Evolutionary conservation across 2,113 vertebrate species (phyloP), one percentile per base, ranked within the genome.

Genomic region (Theristicus caerulescens): DNA sequence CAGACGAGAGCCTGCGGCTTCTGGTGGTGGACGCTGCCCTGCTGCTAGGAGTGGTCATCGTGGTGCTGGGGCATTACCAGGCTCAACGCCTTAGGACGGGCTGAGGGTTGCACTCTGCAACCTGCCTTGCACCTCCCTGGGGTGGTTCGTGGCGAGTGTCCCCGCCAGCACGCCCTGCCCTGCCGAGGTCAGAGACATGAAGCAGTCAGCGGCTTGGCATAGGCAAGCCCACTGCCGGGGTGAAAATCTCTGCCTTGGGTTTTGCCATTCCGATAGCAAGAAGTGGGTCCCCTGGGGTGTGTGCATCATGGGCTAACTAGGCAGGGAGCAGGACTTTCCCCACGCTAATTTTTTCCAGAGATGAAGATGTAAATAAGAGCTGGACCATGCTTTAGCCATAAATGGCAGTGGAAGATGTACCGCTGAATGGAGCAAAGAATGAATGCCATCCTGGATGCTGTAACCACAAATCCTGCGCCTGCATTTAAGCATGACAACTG

Each of bases 151-250:
- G 90, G 15, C 1, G 2, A 21, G 10, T 15, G 76, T 44, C 71
- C 62, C 71, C 52, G 1, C 22, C 0, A 3, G 55, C 1, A 1
- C 2, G 4, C 4, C 42, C 21, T 44, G 55, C 58, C 31, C 57
- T 29, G 52, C 55, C 0, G 1, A 15, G 61, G 2, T 8, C 0
- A 3, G 34, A 31, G 74, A 11, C 51, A 2, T 1, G 3, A 42
- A 36, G 62, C 74, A 47, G 59, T 34, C 29, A 4, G 57, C 0
- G 1, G 46, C n/a, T 13, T 32, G 36, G 46, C 31, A 1, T 3
- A 29, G 47, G 27, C 32, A 31, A 47, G n/a, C 42, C 13, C 34
- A 19, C 16, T 5, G 0, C 0, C 0, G 36, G 49, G 32, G 1
- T 0, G 12, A 38, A 54, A 9, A 52, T n/a, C 49, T 54, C 78